Evolutionary conservation across 2,113 vertebrate species (phyloP).

Genomic region (Miniopterus natalensis): DNA sequence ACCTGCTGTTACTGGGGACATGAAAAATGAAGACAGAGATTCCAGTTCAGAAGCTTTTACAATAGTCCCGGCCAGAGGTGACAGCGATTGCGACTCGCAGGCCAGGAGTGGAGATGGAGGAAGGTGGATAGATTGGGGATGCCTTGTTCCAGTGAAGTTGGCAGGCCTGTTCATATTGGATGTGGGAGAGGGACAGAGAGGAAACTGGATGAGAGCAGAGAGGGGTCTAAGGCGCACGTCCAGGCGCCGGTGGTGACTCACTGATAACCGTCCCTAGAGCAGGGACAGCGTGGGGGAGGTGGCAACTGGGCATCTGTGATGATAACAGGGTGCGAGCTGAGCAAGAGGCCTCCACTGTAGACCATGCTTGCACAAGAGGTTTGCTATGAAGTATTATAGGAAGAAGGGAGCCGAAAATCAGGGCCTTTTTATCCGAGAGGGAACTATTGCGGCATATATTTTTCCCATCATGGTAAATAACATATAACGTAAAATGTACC

Average conservation of each 20-base stretch:
- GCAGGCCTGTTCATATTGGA: not conserved
- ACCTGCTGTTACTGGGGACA: not conserved
- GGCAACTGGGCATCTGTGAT: not conserved
- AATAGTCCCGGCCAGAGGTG: not conserved
- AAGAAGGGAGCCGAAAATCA: not conserved
- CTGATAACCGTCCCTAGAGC: not conserved
- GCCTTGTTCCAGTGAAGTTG: not conserved
- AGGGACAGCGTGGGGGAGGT: rapidly evolving
- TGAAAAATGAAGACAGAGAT: not conserved
- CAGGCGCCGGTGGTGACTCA: rapidly evolving
- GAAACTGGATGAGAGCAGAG: too few species aligned
- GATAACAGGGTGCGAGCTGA: not conserved
- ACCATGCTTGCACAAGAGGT: rapidly evolving
- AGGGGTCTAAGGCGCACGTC: not conserved
- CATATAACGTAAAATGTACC: not conserved
- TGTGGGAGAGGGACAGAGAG: not conserved
- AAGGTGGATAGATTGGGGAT: too few species aligned
- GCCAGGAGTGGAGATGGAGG: not conserved
- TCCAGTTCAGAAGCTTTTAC: not conserved
- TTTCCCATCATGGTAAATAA: not conserved
- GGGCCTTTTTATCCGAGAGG: not conserved
- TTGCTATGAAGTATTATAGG: too few species aligned
- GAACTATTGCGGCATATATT: not conserved
- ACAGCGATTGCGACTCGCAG: rapidly evolving
- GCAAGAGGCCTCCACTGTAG: rapidly evolving